Conservation (phyloP, 2,797 vertebrate genomes). For the Pyrrhura leucotis region DNA sequence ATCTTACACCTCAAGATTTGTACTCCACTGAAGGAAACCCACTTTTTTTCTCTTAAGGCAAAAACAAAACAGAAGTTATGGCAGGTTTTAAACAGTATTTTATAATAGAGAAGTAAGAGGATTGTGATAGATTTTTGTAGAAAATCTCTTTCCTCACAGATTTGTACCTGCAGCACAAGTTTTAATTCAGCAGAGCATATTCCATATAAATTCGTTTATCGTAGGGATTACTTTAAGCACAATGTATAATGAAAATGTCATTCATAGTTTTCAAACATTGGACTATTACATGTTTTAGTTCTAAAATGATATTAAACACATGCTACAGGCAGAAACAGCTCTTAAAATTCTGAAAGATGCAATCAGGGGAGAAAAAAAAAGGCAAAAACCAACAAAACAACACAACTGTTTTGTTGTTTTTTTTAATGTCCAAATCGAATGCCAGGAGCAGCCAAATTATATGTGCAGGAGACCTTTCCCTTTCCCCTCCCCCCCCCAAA, state of each 20-base stretch:
- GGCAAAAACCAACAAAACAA: background rate
- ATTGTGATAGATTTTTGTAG: background rate
- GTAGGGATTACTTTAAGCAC: background rate
- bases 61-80: background rate
- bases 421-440: background rate
- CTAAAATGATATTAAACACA: background rate
- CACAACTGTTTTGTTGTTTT: background rate
- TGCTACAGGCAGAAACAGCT: background rate
- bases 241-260: background rate
- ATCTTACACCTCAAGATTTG: background rate
- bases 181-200: background rate
- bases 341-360: background rate
- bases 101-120: background rate
- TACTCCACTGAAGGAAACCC: background rate
- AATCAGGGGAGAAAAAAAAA: background rate
- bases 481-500: fast-evolving
- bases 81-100: background rate
- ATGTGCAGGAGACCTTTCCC: background rate
- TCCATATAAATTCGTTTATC: background rate
- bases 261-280: background rate
- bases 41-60: fast-evolving
- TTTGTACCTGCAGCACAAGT: background rate
- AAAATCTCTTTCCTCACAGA: background rate
- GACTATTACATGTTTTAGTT: background rate
- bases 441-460: background rate